These are phyloP conservation scores for Megalurothrips usitatus DNA, from an alignment of 2,888 invertebrate genomes.

Conservation along the genomic window DNA sequence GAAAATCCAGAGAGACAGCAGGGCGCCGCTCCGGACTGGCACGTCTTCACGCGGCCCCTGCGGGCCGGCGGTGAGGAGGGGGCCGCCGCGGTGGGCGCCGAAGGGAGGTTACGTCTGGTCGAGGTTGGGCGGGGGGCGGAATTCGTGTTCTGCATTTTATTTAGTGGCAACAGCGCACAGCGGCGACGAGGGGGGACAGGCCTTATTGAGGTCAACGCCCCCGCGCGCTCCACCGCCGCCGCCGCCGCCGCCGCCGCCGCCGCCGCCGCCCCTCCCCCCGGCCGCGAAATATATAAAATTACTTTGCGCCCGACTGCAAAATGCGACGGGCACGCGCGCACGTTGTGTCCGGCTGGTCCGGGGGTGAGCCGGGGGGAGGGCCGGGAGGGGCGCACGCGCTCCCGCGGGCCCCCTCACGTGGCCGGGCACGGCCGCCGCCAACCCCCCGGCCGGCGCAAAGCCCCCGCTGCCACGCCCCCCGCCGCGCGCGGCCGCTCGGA, in stretches of 20 bases:
- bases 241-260: neutral
- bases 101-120: neutral
- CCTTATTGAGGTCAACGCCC: slow-evolving; percentile 7
- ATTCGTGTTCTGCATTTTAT: slow-evolving; percentile 25
- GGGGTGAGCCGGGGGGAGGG: too few species aligned
- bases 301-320: neutral
- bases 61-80: too few species aligned
- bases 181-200: neutral
- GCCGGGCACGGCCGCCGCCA: too few species aligned
- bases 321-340: neutral
- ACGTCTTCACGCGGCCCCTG: neutral
- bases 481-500: neutral
- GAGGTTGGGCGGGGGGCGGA: neutral
- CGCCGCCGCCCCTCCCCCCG: neutral
- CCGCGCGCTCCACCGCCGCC: neutral
- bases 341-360: too few species aligned
- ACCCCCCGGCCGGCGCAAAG: too few species aligned
- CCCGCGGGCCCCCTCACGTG: too few species aligned
- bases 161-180: neutral
- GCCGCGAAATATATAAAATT: slow-evolving; percentile 1
- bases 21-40: neutral
- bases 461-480: too few species aligned
- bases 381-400: too few species aligned
- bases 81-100: neutral
- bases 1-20: too few species aligned